Conservation (phyloP, 1,140 invertebrate species). For the Conus betulinus region DNA sequence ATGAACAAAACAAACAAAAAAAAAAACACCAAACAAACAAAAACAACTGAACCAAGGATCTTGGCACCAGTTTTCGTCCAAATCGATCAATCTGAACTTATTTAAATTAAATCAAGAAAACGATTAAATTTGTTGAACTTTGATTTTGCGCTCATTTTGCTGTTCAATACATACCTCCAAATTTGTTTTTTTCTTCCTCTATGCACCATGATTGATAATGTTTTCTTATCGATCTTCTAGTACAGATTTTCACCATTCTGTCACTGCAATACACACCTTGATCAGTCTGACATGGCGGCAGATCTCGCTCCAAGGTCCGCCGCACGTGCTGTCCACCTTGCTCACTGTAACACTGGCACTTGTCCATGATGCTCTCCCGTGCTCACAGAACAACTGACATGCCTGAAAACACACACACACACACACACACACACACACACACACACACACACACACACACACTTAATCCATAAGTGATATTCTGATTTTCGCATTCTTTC, state of each 20-base stretch:
- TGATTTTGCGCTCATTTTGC: too few species aligned
- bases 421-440: not conserved
- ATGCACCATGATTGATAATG: too few species aligned
- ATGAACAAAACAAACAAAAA: not conserved
- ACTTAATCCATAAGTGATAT: not conserved
- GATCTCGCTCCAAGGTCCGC: not conserved
- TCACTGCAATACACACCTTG: not conserved
- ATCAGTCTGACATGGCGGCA: not conserved
- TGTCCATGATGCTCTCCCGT: conserved; percentile 7
- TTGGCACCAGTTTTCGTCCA: too few species aligned
- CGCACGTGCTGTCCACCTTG: conserved; percentile 7
- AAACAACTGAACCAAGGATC: not conserved
- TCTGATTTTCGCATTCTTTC: too few species aligned
- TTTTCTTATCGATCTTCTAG: too few species aligned
- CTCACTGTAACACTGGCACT: conserved; percentile 20
- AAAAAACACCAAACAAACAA: not conserved
- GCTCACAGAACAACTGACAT: conserved; percentile 34
- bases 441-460: conserved; percentile 7
- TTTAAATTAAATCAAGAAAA: too few species aligned
- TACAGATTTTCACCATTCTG: too few species aligned
- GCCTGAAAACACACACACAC: conserved; percentile 19
- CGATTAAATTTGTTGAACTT: too few species aligned
- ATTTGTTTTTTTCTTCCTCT: too few species aligned
- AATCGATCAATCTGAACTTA: too few species aligned
- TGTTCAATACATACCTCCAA: too few species aligned